These are phyloP conservation scores for Dynastes maya DNA, from an alignment of 2,888 invertebrate genomes.

Conservation along the genomic window DNA sequence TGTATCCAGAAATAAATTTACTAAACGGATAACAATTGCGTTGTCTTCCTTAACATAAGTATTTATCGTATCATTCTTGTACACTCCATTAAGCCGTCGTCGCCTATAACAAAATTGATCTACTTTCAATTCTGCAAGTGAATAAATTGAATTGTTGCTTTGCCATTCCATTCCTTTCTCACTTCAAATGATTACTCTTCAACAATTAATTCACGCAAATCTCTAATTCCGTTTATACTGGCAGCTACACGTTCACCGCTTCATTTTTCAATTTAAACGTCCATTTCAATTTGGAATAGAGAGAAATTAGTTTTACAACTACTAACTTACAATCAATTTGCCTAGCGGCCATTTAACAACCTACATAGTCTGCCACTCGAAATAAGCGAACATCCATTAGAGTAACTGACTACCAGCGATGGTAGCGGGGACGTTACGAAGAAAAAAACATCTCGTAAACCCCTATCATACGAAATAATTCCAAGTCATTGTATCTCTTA, in stretches of 20 bases:
- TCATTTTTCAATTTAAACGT: conserved; percentile 6
- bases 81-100: too few relatives aligned
- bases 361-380: neutral
- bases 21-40: too few relatives aligned
- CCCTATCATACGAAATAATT: conserved; percentile 16
- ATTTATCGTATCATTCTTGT: too few relatives aligned
- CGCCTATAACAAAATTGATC: too few relatives aligned
- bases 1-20: too few relatives aligned
- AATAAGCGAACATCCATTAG: conserved; percentile 24
- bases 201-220: neutral
- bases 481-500: conserved; percentile 7
- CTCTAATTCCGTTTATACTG: neutral
- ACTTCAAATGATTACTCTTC: neutral
- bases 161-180: too few relatives aligned
- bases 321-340: neutral
- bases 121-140: too few relatives aligned
- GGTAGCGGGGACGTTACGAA: neutral
- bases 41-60: too few relatives aligned
- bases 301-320: conserved; percentile 16
- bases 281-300: neutral
- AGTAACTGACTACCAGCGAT: conserved; percentile 11
- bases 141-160: too few relatives aligned
- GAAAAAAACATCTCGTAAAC: neutral
- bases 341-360: conserved; percentile 1
- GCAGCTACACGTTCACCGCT: neutral